Percentiles rank a stretch among this genome's conserved stretches.
Conservation (phyloP, 35 echinoderm and acorn worm genomes). For the Ptychodera flava region DNA sequence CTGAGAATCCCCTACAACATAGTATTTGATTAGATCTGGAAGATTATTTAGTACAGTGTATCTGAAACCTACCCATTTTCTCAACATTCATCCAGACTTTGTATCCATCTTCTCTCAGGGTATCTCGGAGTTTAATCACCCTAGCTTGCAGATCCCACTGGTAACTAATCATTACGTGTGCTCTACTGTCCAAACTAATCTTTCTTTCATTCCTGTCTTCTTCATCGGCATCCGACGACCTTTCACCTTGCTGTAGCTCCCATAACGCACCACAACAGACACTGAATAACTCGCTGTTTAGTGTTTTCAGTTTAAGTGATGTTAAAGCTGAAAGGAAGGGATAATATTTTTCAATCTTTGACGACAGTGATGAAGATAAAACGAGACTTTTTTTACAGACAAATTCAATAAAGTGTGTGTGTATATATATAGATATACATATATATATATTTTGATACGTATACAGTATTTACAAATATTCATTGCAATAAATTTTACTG, state of each 20-base stretch:
- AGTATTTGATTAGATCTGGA: too few species aligned
- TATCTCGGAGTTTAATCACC: constrained; percentile 60
- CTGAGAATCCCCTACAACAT: too few species aligned
- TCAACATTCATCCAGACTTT: constrained; percentile 97
- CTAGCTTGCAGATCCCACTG: constrained; percentile 83
- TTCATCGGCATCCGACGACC: too few species aligned
- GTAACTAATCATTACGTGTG: constrained; percentile 96
- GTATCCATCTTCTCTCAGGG: constrained; percentile 46
- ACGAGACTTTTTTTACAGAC: too few species aligned
- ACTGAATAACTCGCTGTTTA: constrained; percentile 17
- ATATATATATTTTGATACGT: too few species aligned
- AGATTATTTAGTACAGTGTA: too few species aligned
- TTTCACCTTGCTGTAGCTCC: constrained; percentile 34
- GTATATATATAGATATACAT: too few species aligned
- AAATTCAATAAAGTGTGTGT: too few species aligned
- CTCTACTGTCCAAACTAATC: background rate
- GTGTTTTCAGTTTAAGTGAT: constrained; percentile 14
- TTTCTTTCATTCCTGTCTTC: too few species aligned
- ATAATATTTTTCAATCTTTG: background rate
- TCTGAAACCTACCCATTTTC: constrained; percentile 74
- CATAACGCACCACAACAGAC: constrained; percentile 80
- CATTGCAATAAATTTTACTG: too few species aligned
- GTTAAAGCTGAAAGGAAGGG: constrained; percentile 3
- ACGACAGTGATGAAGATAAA: too few species aligned
- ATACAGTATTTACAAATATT: too few species aligned